Evolutionary conservation across 2,797 vertebrate species (phyloP).

Genomic region (Rhincodon typus): DNA sequence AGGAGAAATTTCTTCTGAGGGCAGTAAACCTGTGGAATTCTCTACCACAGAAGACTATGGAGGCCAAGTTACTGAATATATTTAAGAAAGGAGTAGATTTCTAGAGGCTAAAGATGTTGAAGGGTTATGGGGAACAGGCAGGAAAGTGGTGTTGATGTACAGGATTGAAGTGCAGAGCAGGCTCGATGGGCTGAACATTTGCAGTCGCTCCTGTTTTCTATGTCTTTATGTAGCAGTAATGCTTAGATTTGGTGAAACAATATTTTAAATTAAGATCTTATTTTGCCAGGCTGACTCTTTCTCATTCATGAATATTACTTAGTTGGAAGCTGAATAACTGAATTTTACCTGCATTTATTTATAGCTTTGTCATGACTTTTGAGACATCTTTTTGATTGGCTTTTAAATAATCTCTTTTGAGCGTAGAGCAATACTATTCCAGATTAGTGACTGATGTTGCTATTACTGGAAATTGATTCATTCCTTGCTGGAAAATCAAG

Average conservation of each 20-base stretch:
- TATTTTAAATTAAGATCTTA: background rate
- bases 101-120: too few relatives aligned
- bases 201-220: too few relatives aligned
- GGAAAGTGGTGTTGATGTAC: too few relatives aligned
- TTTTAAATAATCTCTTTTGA: background rate
- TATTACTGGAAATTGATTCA: background rate
- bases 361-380: background rate
- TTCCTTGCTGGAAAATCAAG: background rate
- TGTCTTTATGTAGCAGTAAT: too few relatives aligned
- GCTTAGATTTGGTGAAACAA: background rate
- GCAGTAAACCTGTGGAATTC: too few relatives aligned
- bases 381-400: background rate
- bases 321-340: background rate
- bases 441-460: background rate
- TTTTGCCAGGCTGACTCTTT: background rate
- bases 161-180: too few relatives aligned
- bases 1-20: too few relatives aligned
- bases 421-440: background rate
- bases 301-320: background rate
- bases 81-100: too few relatives aligned
- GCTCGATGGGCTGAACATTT: too few relatives aligned
- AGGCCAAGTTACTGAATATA: too few relatives aligned
- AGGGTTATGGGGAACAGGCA: too few relatives aligned
- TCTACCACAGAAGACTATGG: too few relatives aligned
- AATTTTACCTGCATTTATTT: background rate